These are phyloP conservation scores for Enteromius thamalakanensis DNA, from an alignment of 2,797 vertebrate species.

Conservation along the genomic window DNA sequence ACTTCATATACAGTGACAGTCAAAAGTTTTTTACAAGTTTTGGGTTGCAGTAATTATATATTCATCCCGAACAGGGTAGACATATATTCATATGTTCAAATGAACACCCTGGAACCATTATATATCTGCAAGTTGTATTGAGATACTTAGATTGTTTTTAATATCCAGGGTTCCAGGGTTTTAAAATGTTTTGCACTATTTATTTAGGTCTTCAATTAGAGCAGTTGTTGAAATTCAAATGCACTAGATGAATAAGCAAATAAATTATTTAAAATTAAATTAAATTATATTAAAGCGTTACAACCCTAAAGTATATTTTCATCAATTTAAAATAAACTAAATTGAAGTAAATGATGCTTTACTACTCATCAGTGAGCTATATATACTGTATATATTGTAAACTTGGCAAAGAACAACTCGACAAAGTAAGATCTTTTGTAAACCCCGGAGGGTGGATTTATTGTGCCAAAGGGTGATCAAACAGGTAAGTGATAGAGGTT, in stretches of 20 bases:
- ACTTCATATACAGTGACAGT: not conserved
- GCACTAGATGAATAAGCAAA: not conserved
- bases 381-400: too few species aligned
- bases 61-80: not conserved
- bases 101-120: not conserved
- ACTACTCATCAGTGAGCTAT: too few species aligned
- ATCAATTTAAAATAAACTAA: too few species aligned
- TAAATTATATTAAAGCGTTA: not conserved
- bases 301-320: too few species aligned
- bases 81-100: not conserved
- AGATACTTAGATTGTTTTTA: not conserved
- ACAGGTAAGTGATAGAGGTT: too few species aligned
- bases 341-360: too few species aligned
- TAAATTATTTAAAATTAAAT: not conserved
- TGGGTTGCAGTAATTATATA: not conserved
- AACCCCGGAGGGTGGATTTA: too few species aligned
- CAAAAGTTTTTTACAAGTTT: not conserved
- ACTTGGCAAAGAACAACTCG: too few species aligned
- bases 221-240: not conserved
- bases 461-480: too few species aligned
- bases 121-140: not conserved
- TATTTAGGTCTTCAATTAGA: not conserved
- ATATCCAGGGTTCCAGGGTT: not conserved
- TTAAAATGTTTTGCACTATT: not conserved
- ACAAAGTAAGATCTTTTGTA: too few species aligned